Evolutionary conservation across 53 echinoderm and acorn worm genomes (phyloP).

Genomic region (Actinopyga echinites): DNA sequence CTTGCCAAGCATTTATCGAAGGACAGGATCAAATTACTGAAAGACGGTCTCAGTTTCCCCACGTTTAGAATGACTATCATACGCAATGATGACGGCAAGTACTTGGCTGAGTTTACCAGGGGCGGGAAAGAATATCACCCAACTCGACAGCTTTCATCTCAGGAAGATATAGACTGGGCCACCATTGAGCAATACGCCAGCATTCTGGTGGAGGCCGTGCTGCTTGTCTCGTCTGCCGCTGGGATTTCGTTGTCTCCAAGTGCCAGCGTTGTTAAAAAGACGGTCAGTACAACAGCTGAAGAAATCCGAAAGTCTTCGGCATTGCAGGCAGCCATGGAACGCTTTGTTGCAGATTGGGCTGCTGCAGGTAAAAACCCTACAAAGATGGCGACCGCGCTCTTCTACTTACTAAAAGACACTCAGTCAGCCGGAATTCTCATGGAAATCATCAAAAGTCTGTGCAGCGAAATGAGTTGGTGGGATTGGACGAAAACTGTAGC

Average conservation of each 20-base stretch:
- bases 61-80: slow-evolving; percentile 30
- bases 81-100: neutral
- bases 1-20: slow-evolving; percentile 43
- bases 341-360: slow-evolving; percentile 26
- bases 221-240: slow-evolving; percentile 31
- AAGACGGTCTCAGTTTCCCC: slow-evolving; percentile 22
- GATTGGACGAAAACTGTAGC: slow-evolving; percentile 33
- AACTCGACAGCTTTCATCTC: neutral
- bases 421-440: slow-evolving; percentile 2
- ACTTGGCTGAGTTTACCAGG: neutral
- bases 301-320: neutral
- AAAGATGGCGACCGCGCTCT: slow-evolving; percentile 34
- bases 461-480: slow-evolving; percentile 32
- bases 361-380: neutral
- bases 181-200: slow-evolving; percentile 33
- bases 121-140: slow-evolving; percentile 1
- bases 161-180: slow-evolving; percentile 26
- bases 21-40: slow-evolving; percentile 36
- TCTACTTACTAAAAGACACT: slow-evolving; percentile 7
- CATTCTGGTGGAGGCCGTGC: slow-evolving; percentile 40
- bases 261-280: neutral
- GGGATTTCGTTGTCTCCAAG: slow-evolving; percentile 14
- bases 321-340: neutral
- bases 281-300: neutral
- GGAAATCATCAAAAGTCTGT: slow-evolving; percentile 34